Evolutionary conservation across 2,113 vertebrate species (phyloP).

Genomic region (Saimiri boliviensis): DNA sequence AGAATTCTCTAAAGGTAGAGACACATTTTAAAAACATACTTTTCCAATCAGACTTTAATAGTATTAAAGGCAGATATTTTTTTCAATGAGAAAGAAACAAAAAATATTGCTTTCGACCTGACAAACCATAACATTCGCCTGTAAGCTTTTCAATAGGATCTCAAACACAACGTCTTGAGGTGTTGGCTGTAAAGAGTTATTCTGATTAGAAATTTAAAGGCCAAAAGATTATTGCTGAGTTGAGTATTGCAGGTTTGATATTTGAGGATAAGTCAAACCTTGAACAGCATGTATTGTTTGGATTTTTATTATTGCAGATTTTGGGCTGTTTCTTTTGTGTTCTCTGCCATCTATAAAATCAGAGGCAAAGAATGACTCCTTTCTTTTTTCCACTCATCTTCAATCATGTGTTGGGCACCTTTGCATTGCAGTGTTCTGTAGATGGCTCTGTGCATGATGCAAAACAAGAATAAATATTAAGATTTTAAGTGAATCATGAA

Average conservation of each 20-base stretch:
- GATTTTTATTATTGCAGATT: neutral
- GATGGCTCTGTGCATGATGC: neutral
- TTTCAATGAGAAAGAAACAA: constrained; percentile 48
- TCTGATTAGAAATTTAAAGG: constrained; percentile 35
- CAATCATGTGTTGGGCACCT: neutral
- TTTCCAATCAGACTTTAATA: constrained; percentile 53
- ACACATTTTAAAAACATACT: constrained; percentile 47
- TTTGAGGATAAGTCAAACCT: neutral
- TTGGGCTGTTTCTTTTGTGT: neutral
- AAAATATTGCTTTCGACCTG: constrained; percentile 39
- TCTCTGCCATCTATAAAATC: neutral
- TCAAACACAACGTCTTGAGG: neutral
- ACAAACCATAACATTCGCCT: constrained; percentile 6
- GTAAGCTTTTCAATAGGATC: neutral
- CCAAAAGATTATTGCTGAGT: neutral
- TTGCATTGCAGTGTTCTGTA: neutral
- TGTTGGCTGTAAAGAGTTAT: neutral
- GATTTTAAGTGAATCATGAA: neutral
- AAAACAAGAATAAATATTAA: neutral
- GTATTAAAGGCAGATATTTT: constrained; percentile 51
- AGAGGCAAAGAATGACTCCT: neutral
- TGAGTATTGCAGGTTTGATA: neutral
- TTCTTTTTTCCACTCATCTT: neutral
- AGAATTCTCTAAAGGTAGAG: constrained; percentile 54
- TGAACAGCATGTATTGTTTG: neutral